phyloP scores from a whole-genome alignment of 2,113 vertebrate species.

The Crotalus helleri region DNA sequence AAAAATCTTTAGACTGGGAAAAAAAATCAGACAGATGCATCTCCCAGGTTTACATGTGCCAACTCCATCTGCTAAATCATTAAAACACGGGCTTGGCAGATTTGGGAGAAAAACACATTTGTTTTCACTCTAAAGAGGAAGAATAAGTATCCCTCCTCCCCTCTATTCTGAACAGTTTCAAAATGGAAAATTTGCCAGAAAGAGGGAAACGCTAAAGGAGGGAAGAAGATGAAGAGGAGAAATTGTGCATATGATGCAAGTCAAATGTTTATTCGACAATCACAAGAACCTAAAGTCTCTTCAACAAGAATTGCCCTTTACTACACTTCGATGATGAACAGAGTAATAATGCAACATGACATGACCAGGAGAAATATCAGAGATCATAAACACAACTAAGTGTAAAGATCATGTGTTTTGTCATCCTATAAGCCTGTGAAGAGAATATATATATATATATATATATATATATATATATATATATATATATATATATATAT shows the following conservation, averaged over 20 bases:
- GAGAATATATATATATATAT: too few species aligned
- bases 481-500: too few species aligned
- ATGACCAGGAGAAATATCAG: neutral
- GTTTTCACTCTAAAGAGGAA: slow-evolving; percentile 70
- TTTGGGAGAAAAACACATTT: slow-evolving; percentile 70
- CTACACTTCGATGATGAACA: neutral
- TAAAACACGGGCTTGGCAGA: slow-evolving; percentile 67
- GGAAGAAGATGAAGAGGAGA: neutral
- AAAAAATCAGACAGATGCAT: slow-evolving; percentile 73
- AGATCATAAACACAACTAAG: neutral
- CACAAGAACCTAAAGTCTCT: slow-evolving; percentile 1
- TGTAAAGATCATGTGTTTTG: neutral
- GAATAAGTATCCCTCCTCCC: slow-evolving; percentile 53
- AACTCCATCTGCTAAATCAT: slow-evolving; percentile 74
- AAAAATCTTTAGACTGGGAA: slow-evolving; percentile 70
- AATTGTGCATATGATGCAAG: neutral
- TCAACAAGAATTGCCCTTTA: neutral
- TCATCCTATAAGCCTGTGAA: neutral
- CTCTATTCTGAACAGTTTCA: slow-evolving; percentile 39
- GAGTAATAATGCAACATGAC: neutral
- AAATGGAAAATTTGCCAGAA: slow-evolving; percentile 32
- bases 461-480: too few species aligned
- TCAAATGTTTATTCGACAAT: neutral
- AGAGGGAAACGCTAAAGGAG: slow-evolving; percentile 22
- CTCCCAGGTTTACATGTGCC: slow-evolving; percentile 71